phyloP scores from a whole-genome alignment of 2,888 invertebrate genomes.

The Melitaea athalia region DNA sequence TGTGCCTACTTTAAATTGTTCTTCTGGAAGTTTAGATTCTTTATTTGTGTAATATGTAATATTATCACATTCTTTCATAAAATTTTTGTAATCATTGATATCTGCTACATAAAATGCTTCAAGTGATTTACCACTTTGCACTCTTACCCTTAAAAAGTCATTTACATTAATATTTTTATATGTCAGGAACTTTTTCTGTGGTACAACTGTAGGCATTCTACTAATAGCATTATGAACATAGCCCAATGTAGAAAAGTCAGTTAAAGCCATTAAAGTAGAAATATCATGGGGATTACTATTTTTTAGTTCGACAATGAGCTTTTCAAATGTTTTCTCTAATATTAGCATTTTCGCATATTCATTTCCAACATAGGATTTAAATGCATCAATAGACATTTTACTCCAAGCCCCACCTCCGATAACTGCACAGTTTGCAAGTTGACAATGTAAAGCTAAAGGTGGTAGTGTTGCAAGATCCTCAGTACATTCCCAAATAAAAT shows the following conservation, averaged over 20 bases:
- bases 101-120: slow-evolving; percentile 45
- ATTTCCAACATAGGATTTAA: slow-evolving; percentile 47
- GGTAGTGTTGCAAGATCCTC: slow-evolving; percentile 30
- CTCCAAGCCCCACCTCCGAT: slow-evolving; percentile 35
- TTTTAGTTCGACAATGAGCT: slow-evolving; percentile 43
- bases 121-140: slow-evolving; percentile 41
- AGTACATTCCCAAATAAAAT: slow-evolving; percentile 31
- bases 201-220: neutral
- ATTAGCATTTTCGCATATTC: slow-evolving; percentile 45
- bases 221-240: slow-evolving; percentile 34
- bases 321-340: slow-evolving; percentile 35
- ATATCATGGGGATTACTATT: slow-evolving; percentile 50
- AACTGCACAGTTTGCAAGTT: slow-evolving; percentile 46
- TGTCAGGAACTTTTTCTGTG: slow-evolving; percentile 34
- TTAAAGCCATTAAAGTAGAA: slow-evolving; percentile 46
- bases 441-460: slow-evolving; percentile 44
- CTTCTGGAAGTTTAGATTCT: slow-evolving; percentile 29
- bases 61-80: slow-evolving; percentile 39
- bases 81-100: slow-evolving; percentile 39
- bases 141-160: slow-evolving; percentile 41
- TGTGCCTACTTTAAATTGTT: slow-evolving; percentile 36
- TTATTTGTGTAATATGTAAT: slow-evolving; percentile 38
- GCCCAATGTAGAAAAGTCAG: slow-evolving; percentile 44
- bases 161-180: slow-evolving; percentile 37
- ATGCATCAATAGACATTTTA: slow-evolving; percentile 41